These are phyloP conservation scores for Sebastes minor DNA, from an alignment of 2,797 vertebrate genomes.

Conservation along the genomic window DNA sequence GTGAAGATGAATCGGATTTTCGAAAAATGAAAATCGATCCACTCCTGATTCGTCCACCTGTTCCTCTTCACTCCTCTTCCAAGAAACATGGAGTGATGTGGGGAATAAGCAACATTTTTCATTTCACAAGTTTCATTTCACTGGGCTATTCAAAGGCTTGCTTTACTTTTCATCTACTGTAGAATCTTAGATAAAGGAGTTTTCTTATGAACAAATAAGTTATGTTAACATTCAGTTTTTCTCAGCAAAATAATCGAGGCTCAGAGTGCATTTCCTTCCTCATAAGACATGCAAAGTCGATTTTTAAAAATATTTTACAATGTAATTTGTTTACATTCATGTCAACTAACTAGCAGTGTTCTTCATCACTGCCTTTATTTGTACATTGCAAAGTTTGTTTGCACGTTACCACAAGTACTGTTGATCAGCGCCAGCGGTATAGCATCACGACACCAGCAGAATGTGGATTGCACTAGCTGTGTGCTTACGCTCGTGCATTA, in stretches of 20 bases:
- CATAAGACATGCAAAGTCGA: not conserved
- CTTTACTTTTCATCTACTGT: not conserved
- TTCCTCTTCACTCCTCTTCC: not conserved
- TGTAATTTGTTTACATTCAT: too few species aligned
- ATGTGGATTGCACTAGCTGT: not conserved
- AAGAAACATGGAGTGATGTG: not conserved
- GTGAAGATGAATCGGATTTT: not conserved
- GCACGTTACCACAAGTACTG: too few species aligned
- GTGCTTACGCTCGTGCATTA: not conserved
- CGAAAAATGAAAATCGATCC: conserved; percentile 14
- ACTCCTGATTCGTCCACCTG: not conserved
- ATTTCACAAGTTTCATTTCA: not conserved
- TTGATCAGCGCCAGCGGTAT: not conserved
- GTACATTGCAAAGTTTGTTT: not conserved
- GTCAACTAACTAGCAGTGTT: too few species aligned
- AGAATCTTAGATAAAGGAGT: not conserved
- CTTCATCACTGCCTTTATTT: not conserved
- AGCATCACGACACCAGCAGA: not conserved
- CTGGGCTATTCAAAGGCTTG: not conserved
- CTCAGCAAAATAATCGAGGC: not conserved
- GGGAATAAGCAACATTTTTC: not conserved
- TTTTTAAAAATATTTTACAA: not conserved
- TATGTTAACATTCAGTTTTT: not conserved
- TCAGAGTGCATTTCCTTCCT: not conserved
- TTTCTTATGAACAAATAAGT: too few species aligned